Conservation (phyloP, 2,888 invertebrate genomes). For the Lithosia quadra region DNA sequence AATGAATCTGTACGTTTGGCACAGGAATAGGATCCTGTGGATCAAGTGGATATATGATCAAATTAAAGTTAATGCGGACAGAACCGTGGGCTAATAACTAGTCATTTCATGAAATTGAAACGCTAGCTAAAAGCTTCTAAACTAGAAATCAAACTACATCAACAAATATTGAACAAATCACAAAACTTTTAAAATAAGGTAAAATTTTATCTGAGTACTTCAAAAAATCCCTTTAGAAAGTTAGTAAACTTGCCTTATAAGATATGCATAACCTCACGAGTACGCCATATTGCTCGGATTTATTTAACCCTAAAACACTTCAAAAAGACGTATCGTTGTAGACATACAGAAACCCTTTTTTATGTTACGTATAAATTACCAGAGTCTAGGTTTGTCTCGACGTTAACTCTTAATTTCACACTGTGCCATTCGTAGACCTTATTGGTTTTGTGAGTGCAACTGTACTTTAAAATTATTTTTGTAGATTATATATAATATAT, state of each 20-base stretch:
- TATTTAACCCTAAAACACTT: slow-evolving; percentile 16
- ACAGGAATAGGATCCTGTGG: too few relatives aligned
- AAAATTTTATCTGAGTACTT: background rate
- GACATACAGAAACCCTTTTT: slow-evolving; percentile 8
- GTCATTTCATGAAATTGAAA: background rate
- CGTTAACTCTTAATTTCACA: background rate
- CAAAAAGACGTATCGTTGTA: slow-evolving; percentile 18
- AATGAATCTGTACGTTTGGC: too few relatives aligned
- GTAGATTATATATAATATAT: too few relatives aligned
- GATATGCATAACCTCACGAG: slow-evolving; percentile 12
- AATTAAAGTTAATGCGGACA: too few relatives aligned
- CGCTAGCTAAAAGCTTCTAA: background rate
- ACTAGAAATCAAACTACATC: background rate
- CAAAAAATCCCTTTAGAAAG: background rate
- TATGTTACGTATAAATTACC: slow-evolving; percentile 15
- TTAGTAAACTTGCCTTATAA: slow-evolving; percentile 1
- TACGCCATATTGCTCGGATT: slow-evolving; percentile 11
- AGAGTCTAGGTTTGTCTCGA: background rate
- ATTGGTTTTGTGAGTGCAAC: background rate
- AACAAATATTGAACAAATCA: background rate
- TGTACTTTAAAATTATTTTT: too few relatives aligned
- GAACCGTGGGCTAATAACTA: too few relatives aligned
- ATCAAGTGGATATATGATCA: too few relatives aligned
- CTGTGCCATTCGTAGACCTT: background rate
- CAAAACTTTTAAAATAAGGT: background rate